Conservation (phyloP, 2,113 vertebrate species). For the Alouatta palliata region DNA sequence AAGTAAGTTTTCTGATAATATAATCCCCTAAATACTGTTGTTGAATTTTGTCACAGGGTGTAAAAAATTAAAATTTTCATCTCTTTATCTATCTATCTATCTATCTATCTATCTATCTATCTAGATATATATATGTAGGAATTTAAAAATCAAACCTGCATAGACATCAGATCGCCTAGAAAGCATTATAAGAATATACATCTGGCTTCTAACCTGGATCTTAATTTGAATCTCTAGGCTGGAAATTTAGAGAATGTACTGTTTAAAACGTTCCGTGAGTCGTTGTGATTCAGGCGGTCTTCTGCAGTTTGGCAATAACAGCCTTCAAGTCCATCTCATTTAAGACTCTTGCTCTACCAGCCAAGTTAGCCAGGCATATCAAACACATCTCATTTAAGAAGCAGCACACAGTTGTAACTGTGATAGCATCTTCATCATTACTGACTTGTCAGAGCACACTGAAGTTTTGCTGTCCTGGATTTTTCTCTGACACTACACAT, state of each 20-base stretch:
- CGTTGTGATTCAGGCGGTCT: background rate
- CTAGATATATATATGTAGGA: background rate
- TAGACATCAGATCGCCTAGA: background rate
- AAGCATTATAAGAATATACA: background rate
- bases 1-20: background rate
- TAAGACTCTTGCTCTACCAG: background rate
- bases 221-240: background rate
- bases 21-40: background rate
- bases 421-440: background rate
- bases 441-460: background rate
- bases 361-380: background rate
- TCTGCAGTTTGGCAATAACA: background rate
- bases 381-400: background rate
- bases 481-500: background rate
- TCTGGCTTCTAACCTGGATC: background rate
- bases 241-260: background rate
- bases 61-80: background rate
- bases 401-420: background rate
- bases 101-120: background rate
- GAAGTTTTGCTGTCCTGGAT: background rate
- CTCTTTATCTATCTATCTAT: background rate
- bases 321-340: background rate
- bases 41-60: background rate
- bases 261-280: background rate
- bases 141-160: background rate